Percentiles rank a stretch among this genome's conserved stretches.
phyloP scores from a whole-genome alignment of 2,797 vertebrate species.

The Glossophaga mutica region DNA sequence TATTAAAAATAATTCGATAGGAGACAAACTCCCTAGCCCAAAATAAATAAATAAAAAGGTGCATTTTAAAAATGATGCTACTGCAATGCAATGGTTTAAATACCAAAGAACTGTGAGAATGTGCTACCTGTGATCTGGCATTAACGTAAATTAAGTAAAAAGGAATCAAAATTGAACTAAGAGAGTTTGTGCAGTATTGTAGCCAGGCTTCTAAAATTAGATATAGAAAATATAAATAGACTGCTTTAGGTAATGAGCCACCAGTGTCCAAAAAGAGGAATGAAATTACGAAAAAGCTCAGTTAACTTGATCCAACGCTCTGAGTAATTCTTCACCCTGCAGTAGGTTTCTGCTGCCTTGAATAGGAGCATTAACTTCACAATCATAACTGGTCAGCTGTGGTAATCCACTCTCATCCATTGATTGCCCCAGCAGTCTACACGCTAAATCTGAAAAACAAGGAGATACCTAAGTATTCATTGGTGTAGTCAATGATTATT shows the following conservation, averaged over 20 bases:
- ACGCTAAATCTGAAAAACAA: conserved; percentile 88
- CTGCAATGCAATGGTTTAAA: conserved; percentile 82
- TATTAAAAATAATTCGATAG: conserved; percentile 77
- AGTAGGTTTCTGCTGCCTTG: conserved; percentile 95
- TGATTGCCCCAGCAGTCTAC: conserved; percentile 91
- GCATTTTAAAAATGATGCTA: conserved; percentile 84
- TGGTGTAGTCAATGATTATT: conserved; percentile 25
- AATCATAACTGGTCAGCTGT: conserved; percentile 96
- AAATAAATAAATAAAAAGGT: conserved; percentile 86
- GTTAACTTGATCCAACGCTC: conserved; percentile 97
- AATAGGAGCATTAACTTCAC: conserved; percentile 97
- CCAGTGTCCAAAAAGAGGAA: conserved; percentile 92
- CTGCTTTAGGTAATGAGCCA: conserved; percentile 88
- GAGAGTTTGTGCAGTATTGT: conserved; percentile 85
- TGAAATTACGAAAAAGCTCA: conserved; percentile 87
- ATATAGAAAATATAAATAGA: conserved; percentile 92
- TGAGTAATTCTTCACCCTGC: conserved; percentile 97
- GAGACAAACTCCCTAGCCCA: conserved; percentile 82
- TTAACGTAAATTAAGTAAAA: conserved; percentile 81
- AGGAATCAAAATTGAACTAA: conserved; percentile 84
- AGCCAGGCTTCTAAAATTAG: conserved; percentile 88
- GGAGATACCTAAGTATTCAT: conserved; percentile 62
- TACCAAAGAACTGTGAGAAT: conserved; percentile 82
- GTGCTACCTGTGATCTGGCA: conserved; percentile 76
- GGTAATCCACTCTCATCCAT: conserved; percentile 90